Base-by-base conservation (phyloP, 2,113 vertebrate genomes). In the Lontra canadensis region DNA sequence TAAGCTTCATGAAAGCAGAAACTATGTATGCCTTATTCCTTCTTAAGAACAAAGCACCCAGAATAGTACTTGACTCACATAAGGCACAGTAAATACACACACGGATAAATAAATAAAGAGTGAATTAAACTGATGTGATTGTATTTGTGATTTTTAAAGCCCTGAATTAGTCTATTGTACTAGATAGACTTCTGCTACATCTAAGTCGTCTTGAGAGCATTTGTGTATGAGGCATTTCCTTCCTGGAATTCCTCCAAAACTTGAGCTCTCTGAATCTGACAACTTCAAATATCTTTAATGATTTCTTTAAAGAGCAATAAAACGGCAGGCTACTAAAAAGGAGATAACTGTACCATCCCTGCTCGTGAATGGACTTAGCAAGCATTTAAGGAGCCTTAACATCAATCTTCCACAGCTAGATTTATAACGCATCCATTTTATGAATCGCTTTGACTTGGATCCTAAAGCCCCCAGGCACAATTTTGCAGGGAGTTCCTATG, bases 201-300 rank as follows among this genome's bases (percentile, higher is more conserved):
- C 71, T 95, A 94, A 97, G 82, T 96, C 20, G 11, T 90, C 95
- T 92, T 74, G 71, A 81, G 94, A 96, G 71, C 36, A 10, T 96
- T 97, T 97, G 67, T 90, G 23, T 94, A 63, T 34, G 92, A 97
- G 87, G 57, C 90, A 94, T 97, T 97, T 98, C 88, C 90, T 90
- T 97, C 63, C 96, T 98, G 98, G 94, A 98, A 97, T 95, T 79
- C 76, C 84, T 97, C 97, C 92, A 98, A 96, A 97, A 97, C 55
- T 88, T 12, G 2, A 96, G 87, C 76, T 95, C 90, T 97, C 95
- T 96, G 96, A 97, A 92, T 97, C 97, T 97, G 97, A 98, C 97
- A 97, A 97, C 96, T 98, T 98, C 97, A 97, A 97, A 97, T 98
- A 97, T 97, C 95, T 97, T 97, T 98, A 97, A 98, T 98, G 96